phyloP scores from a whole-genome alignment of 1,140 invertebrate species.

The Patella vulgata region DNA sequence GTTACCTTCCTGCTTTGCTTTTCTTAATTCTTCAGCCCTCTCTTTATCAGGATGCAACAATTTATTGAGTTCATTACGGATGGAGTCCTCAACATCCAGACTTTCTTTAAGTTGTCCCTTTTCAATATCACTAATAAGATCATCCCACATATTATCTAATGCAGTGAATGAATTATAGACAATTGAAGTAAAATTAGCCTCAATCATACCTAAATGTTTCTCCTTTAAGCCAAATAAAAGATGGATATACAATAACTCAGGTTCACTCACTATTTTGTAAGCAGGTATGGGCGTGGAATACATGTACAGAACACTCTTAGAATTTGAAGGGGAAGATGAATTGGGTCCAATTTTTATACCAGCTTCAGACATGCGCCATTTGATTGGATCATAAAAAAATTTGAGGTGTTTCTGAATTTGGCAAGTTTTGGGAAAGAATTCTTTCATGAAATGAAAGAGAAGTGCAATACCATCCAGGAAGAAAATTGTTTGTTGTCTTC shows the following conservation, averaged over 20 bases:
- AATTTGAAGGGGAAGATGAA: slow-evolving; percentile 60
- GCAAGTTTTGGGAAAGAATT: slow-evolving; percentile 40
- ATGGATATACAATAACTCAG: slow-evolving; percentile 62
- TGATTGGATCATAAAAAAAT: slow-evolving; percentile 59
- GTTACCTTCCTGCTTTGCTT: slow-evolving; percentile 43
- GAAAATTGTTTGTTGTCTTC: slow-evolving; percentile 49
- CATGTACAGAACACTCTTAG: slow-evolving; percentile 53
- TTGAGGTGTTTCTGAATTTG: slow-evolving; percentile 58
- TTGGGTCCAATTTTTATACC: slow-evolving; percentile 61
- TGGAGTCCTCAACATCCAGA: slow-evolving; percentile 45
- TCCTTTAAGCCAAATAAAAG: slow-evolving; percentile 62
- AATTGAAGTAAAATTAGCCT: slow-evolving; percentile 64
- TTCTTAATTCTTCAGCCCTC: slow-evolving; percentile 53
- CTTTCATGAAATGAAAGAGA: slow-evolving; percentile 45
- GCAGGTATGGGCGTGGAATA: slow-evolving; percentile 59
- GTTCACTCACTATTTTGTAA: slow-evolving; percentile 58
- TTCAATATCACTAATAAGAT: slow-evolving; percentile 55
- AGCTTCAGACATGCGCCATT: slow-evolving; percentile 43
- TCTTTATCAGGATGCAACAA: slow-evolving; percentile 52
- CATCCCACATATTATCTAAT: slow-evolving; percentile 47
- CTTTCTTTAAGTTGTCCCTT: slow-evolving; percentile 47
- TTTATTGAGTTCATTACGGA: slow-evolving; percentile 48
- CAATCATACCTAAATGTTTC: slow-evolving; percentile 58
- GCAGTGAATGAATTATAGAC: slow-evolving; percentile 54
- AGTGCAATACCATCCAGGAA: slow-evolving; percentile 57